Evolutionary conservation across 2,797 vertebrate genomes (phyloP).

Genomic region (Emys orbicularis): DNA sequence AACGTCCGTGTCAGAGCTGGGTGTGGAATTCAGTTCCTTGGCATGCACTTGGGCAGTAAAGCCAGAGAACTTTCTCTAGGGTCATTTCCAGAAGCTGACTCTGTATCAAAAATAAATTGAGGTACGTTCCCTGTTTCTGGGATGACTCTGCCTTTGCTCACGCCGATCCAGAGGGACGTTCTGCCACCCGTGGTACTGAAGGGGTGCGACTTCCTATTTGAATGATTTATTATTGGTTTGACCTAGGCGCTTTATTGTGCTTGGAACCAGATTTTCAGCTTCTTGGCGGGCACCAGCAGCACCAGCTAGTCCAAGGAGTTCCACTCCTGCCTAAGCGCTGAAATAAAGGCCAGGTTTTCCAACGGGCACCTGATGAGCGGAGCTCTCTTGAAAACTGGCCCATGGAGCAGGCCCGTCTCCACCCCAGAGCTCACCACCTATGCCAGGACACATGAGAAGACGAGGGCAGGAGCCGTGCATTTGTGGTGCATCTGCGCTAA

Average conservation of each 20-base stretch:
- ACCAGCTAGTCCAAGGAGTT: neutral
- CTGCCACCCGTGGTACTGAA: too few species aligned
- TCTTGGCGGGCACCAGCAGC: fast-evolving
- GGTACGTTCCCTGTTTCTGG: neutral
- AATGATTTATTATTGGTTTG: too few species aligned
- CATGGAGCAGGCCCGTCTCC: fast-evolving
- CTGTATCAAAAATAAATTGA: neutral
- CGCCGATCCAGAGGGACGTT: neutral
- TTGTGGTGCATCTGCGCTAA: neutral
- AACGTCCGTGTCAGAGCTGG: neutral
- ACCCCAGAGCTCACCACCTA: fast-evolving
- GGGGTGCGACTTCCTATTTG: too few species aligned
- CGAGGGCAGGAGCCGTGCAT: neutral
- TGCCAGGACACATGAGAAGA: neutral
- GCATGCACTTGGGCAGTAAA: neutral
- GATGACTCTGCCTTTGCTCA: neutral
- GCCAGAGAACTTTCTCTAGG: neutral
- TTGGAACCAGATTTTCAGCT: neutral
- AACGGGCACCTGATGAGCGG: neutral
- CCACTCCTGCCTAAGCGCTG: neutral
- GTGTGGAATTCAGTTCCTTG: neutral
- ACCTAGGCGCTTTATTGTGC: neutral
- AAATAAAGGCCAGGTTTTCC: neutral
- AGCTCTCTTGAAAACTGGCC: fast-evolving
- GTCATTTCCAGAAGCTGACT: neutral